These are phyloP conservation scores for Beris chalybata DNA, from an alignment of 2,888 invertebrate genomes.

Conservation along the genomic window DNA sequence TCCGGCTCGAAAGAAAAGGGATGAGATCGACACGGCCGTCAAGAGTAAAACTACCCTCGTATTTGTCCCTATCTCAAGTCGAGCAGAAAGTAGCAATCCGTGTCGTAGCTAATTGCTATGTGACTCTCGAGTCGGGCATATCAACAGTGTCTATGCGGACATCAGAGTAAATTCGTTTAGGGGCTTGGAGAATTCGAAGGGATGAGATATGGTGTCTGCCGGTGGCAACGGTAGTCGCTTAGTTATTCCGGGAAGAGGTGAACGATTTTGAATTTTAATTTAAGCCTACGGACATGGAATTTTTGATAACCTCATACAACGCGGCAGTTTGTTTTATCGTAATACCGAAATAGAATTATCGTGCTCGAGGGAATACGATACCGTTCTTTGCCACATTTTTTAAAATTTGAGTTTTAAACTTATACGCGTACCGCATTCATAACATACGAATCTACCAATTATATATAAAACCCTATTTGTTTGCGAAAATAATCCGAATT, in stretches of 20 bases:
- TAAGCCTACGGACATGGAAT: constrained; percentile 34
- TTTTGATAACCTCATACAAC: constrained; percentile 22
- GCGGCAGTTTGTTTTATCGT: constrained; percentile 19
- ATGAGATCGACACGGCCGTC: constrained; percentile 6
- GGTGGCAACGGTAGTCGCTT: constrained; percentile 12
- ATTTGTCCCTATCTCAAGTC: constrained; percentile 24
- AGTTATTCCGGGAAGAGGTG: constrained; percentile 9
- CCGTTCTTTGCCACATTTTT: too few relatives aligned
- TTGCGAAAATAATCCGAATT: too few relatives aligned
- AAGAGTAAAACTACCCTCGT: constrained; percentile 6
- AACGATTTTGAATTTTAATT: constrained; percentile 36
- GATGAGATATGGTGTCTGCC: background rate
- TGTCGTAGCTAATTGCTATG: constrained; percentile 37
- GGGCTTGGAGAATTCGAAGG: constrained; percentile 29
- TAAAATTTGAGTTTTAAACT: too few relatives aligned
- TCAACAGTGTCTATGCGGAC: constrained; percentile 33
- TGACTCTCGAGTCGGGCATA: constrained; percentile 35
- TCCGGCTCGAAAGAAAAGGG: background rate
- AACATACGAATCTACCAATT: too few relatives aligned
- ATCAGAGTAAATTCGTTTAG: constrained; percentile 28
- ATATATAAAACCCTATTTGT: too few relatives aligned
- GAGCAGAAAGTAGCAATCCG: constrained; percentile 34
- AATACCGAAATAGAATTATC: constrained; percentile 28
- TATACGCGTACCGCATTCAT: too few relatives aligned
- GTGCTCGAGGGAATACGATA: constrained; percentile 1